Evolutionary conservation across 2,888 invertebrate species (phyloP), one percentile per base, ranked within the genome.

Genomic region (Cheilosia impressa): DNA sequence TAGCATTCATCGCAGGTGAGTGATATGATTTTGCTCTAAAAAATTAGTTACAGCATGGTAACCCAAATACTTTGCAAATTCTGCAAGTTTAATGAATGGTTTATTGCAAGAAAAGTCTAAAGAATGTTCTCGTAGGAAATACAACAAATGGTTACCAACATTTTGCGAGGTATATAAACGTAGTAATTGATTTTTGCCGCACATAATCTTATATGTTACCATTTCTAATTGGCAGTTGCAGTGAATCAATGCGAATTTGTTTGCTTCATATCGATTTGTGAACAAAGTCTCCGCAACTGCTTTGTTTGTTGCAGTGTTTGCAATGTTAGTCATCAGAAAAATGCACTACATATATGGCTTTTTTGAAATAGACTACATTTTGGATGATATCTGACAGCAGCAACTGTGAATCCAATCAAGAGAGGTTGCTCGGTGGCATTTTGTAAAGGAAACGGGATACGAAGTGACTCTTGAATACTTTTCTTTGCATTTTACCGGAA

Each of bases 1-100:
- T 31, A n/a, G 9, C 31, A 50, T 31, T 34, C 50, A 66, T 72
- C 60, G 60, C 66, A 78, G 78, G 82, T 83, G 43, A 83, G 82
- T 72, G 27, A 15, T 60, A 71, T 71, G 31, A 10, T 72, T 81
- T 63, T 73, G 47, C 13, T 22, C 4, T 9, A 53, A 0, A 41
- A 38, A 38, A 50, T 50, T 15, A 45, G 19, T 62, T 66, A n/a
- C 53, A 31, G 27, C 17, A 38, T 58, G 22, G 50, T 27, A 52
- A 52, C 41, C 17, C 4, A 45, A 45, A 55, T 31, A 27, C 5
- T 31, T 24, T 24, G 10, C 10, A 17, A 62, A 45, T 24, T 58
- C 41, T 13, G 2, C 15, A 60, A 17, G 10, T 2, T 7, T 9
- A 2, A 24, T 43, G 13, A 2, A 31, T 2, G 38, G 24, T 47